Evolutionary conservation across 2,888 invertebrate species (phyloP).

Genomic region (Pandemis cinnamomeana): DNA sequence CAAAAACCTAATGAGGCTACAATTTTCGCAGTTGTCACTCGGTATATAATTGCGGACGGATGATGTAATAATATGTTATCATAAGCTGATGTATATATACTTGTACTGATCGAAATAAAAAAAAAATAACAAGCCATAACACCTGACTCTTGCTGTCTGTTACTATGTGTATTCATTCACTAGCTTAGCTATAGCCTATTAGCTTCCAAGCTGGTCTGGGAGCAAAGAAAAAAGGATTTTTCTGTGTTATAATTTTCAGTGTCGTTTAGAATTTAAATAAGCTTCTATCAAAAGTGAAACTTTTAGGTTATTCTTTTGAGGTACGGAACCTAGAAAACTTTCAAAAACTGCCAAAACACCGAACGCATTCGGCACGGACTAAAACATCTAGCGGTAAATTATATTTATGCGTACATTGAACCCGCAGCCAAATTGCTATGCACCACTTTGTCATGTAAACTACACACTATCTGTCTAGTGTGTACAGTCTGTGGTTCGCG

Average conservation of each 20-base stretch:
- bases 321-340: background rate
- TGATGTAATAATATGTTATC: background rate
- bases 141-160: background rate
- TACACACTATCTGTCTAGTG: too few species aligned
- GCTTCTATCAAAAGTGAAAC: too few species aligned
- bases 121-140: background rate
- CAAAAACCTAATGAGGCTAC: background rate
- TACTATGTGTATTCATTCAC: too few species aligned
- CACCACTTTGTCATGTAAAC: background rate
- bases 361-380: background rate
- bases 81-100: background rate
- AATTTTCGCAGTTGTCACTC: background rate
- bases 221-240: too few species aligned
- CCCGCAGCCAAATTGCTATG: background rate
- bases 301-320: too few species aligned
- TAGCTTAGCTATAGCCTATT: background rate
- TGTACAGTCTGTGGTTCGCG: too few species aligned
- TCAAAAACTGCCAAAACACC: conserved; percentile 1
- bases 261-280: too few species aligned
- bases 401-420: background rate
- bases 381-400: background rate
- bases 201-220: too few species aligned
- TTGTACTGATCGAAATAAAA: background rate
- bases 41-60: background rate
- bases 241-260: too few species aligned